These are phyloP conservation scores for Acanthochromis polyacanthus DNA, from an alignment of 2,113 vertebrate species.

Conservation along the genomic window DNA sequence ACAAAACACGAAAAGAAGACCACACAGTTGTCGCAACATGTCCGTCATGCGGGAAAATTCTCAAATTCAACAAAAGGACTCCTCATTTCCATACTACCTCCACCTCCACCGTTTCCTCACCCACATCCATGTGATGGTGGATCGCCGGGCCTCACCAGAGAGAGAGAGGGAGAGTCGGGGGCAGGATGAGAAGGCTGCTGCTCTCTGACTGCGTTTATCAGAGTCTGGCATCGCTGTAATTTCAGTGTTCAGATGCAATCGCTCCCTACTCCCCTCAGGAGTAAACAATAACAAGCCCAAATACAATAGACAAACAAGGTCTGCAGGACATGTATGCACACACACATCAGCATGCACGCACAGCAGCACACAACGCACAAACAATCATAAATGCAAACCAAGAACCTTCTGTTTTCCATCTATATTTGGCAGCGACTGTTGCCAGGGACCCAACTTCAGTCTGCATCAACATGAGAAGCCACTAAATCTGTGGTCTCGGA, in stretches of 20 bases:
- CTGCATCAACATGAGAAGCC: constrained; percentile 3
- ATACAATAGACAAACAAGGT: constrained; percentile 85
- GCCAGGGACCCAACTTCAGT: background rate
- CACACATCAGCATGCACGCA: constrained; percentile 16
- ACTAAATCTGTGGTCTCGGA: background rate
- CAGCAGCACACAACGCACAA: constrained; percentile 7
- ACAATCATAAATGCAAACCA: constrained; percentile 42
- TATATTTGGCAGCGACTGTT: constrained; percentile 19
- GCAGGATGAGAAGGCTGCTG: constrained; percentile 59
- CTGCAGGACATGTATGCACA: constrained; percentile 72
- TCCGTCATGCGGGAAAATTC: background rate
- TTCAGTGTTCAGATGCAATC: constrained; percentile 88
- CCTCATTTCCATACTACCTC: background rate
- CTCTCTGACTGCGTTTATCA: constrained; percentile 79
- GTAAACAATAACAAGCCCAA: constrained; percentile 85
- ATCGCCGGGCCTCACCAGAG: constrained; percentile 14
- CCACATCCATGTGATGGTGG: constrained; percentile 25
- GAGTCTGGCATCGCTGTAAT: constrained; percentile 83
- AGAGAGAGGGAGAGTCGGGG: background rate
- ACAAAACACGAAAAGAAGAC: background rate
- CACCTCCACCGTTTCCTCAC: background rate
- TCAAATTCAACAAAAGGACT: background rate
- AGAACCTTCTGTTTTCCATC: constrained; percentile 12
- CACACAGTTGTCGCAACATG: background rate
- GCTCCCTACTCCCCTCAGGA: constrained; percentile 80